Base-by-base conservation (phyloP, 2,888 invertebrate species). In the Anoncus sp. region DNA sequence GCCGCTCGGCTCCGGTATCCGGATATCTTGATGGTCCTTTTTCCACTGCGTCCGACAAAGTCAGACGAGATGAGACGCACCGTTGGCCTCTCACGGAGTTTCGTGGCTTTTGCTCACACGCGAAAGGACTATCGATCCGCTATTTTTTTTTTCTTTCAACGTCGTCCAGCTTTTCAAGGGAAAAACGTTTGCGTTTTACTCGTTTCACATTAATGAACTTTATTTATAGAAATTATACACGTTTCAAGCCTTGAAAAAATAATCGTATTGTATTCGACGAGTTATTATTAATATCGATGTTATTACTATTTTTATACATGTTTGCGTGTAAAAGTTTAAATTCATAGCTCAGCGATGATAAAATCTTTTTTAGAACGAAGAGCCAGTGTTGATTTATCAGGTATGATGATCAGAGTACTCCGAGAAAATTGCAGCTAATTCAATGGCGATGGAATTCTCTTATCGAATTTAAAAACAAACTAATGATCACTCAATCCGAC, bases 41-140 rank as follows among this genome's bases (percentile, higher is more conserved):
- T 67, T 78, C 38, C 62, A 70, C 60, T 62, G 72, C 47, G 62
- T 16, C 20, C 49, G 40, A 14, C 43, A n/a, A 45, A 67, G 47
- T 62, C 74, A 20, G 49, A 78, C 66, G 71, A 62, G 45, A 66
- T 49, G 38, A 45, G 40, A 67, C 67, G 47, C 62, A 57, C 67
- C 60, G 59, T 47, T 69, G 45, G 69, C 43, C 49, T 57, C 78
- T 70, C 57, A 45, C 49, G 43, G 51, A 59, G 65, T 65, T 69
- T 53, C 57, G 51, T 51, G 16, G 57, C 57, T 57, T 38, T 70
- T 47, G 20, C 47, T 63, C 59, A 38, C 67, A 69, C 45, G 73
- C 73, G 53, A 69, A 72, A 65, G 53, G 60, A 45, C 49, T 74
- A 78, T 75, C 74, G 77, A 78, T 74, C 70, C 74, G 31, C 14